Conservation (phyloP, 2,797 vertebrate genomes). For the Tapera naevia region DNA sequence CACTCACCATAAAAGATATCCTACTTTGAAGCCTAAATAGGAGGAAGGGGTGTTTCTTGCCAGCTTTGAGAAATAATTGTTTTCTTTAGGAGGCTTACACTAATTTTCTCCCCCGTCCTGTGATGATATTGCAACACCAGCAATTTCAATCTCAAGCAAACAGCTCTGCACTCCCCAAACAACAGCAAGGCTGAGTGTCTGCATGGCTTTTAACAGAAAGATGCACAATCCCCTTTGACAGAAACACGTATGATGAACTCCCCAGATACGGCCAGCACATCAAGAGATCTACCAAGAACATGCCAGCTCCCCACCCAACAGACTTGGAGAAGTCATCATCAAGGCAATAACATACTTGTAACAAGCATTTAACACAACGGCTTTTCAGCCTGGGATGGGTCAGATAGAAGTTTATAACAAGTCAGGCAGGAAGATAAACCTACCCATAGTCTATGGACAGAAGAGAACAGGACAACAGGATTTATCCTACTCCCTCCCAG, state of each 20-base stretch:
- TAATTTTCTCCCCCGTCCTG: not conserved
- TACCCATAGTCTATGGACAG: not conserved
- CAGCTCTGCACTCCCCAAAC: not conserved
- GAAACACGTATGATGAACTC: not conserved
- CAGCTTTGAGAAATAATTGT: not conserved
- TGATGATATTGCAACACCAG: not conserved
- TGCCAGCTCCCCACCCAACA: not conserved
- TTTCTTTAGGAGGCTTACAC: not conserved
- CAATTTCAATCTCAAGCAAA: not conserved
- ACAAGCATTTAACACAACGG: not conserved
- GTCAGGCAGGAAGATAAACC: not conserved
- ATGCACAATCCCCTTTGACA: not conserved
- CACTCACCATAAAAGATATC: not conserved
- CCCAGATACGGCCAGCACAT: not conserved
- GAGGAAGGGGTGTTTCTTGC: not conserved
- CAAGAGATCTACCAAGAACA: not conserved
- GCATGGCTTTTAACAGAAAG: not conserved
- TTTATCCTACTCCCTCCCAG: not conserved
- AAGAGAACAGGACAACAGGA: not conserved
- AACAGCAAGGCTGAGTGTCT: not conserved
- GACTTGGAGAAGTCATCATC: not conserved
- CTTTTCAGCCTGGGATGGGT: not conserved
- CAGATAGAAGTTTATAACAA: not conserved
- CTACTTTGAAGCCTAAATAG: not conserved
- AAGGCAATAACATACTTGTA: not conserved